Base-by-base conservation (phyloP, 2,888 invertebrate species). In the Drepanosiphum platanoidis region DNA sequence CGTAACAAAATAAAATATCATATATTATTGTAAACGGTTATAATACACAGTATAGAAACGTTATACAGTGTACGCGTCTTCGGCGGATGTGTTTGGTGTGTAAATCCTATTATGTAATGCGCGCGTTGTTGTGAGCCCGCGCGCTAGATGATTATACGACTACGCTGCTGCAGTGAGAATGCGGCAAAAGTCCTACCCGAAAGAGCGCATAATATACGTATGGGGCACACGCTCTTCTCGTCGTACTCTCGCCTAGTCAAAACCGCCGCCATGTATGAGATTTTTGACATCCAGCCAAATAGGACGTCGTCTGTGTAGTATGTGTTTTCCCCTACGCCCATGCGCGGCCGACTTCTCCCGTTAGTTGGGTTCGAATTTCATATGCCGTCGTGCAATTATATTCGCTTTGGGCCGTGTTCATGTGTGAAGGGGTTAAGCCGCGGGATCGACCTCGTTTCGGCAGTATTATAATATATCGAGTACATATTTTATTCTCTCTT, bases 281-380 rank as follows among this genome's bases (percentile, higher is more conserved):
- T 74, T 82, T 82, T 82, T 82, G 82, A 82, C 58, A 61, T 72
- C 32, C 42, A 61, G 82, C 72, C 82, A 82, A 82, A 72, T 82
- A 34, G 72, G 82, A 27, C 61, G 61, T 71, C 52, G 70, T 70
- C n/a, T 34, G 27, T n/a, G n/a, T n/a, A n/a, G n/a, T 46, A 27
- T 64, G 30, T 74, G n/a, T 42, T 74, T 74, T 46, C 32, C 30
- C 42, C 4, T 2, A 9, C 42, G 9, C 42, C 18, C 42, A 11
- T 42, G 22, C 1, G n/a, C n/a, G n/a, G n/a, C n/a, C n/a, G 8
- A 3, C 42, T 30, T 22, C 27, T 34, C 18, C n/a, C 22, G 27
- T 61, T n/a, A n/a, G n/a, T n/a, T 77, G 9, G 27, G 27, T 78
- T 75, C 34, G 34, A 75, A 75, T 58, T 58, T 75, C 52, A 75